Evolutionary conservation across 30 jellyfish, hydroid and myxozoan species (phyloP), one percentile per base, ranked within the genome.

Genomic region (Rhopilema esculentum): DNA sequence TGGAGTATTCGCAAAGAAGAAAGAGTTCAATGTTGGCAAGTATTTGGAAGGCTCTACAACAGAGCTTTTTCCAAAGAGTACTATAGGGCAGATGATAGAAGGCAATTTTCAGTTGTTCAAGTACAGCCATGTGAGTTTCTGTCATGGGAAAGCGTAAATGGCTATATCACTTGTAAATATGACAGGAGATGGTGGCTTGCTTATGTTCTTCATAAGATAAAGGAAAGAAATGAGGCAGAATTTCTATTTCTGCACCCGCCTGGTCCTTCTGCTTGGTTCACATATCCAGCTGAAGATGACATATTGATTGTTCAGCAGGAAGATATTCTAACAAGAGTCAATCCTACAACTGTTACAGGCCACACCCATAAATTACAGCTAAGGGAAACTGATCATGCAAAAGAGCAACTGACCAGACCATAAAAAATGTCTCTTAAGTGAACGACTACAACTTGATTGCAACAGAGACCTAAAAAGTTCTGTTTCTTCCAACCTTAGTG

Each of bases 121-220:
- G 66, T 52, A 30, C 29, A 24, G 31, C 61, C 33, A 9, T 26
- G 28, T 23, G 79, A 68, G 50, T 17, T 69, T 22, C 51, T 69
- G 16, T 72, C 49, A n/a, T 69, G 82, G 84, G 78, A 64, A 4
- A 30, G 1, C 20, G 4, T 72, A 17, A 1, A 49, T 57, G 83
- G 86, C n/a, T 84, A 84, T 72, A 73, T 53, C 9, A 69, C 92
- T 21, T 84, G 86, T 23, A 70, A 69, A 66, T 84, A 70, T 72
- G 92, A 72, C 30, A 50, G 53, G 20, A 29, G 63, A 0, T 84
- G 92, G 92, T 83, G 92, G 82, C 82, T 69, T 32, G 92, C 74
- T 0, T 69, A 21, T 49, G 84, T 61, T 9, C 73, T 69, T 50
- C 78, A 72, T 1, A 31, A 79, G 21, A 4, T 16, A 23, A 49